phyloP scores from a whole-genome alignment of 2,797 vertebrate species.

The Schizothorax lantsangensis region DNA sequence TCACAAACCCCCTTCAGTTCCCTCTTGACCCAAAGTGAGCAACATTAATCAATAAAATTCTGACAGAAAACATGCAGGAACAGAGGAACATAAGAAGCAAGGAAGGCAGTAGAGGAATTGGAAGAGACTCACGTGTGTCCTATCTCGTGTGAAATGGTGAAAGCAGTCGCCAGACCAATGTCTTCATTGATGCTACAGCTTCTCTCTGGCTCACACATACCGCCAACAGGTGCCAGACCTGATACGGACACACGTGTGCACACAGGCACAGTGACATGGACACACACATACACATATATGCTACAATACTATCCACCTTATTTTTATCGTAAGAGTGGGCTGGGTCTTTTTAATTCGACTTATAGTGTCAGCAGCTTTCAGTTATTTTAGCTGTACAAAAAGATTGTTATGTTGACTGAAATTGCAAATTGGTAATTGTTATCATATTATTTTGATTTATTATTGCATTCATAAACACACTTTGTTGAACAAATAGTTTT shows the following conservation, averaged over 20 bases:
- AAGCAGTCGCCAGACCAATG: conserved; percentile 95
- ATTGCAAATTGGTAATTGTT: neutral
- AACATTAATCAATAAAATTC: neutral
- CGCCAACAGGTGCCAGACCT: conserved; percentile 96
- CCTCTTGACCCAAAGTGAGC: neutral
- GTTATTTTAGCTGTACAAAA: neutral
- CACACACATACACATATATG: conserved; percentile 37
- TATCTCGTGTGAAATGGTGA: conserved; percentile 98
- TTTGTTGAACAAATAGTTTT: neutral
- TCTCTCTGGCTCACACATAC: conserved; percentile 96
- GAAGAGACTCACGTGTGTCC: conserved; percentile 92
- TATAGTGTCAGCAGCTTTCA: neutral
- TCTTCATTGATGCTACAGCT: conserved; percentile 99
- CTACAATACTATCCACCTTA: conserved; percentile 15
- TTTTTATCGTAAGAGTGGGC: neutral
- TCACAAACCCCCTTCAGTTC: neutral
- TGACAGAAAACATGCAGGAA: neutral
- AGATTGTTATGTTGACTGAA: neutral
- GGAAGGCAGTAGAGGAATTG: conserved; percentile 2
- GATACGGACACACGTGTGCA: conserved; percentile 61
- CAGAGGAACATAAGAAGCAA: conserved; percentile 13
- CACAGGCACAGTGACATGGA: conserved; percentile 55
- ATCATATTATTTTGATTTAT: neutral
- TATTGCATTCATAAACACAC: conserved; percentile 6
- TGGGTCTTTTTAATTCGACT: neutral